Conservation (phyloP, 1,140 invertebrate species). For the Apis laboriosa region DNA sequence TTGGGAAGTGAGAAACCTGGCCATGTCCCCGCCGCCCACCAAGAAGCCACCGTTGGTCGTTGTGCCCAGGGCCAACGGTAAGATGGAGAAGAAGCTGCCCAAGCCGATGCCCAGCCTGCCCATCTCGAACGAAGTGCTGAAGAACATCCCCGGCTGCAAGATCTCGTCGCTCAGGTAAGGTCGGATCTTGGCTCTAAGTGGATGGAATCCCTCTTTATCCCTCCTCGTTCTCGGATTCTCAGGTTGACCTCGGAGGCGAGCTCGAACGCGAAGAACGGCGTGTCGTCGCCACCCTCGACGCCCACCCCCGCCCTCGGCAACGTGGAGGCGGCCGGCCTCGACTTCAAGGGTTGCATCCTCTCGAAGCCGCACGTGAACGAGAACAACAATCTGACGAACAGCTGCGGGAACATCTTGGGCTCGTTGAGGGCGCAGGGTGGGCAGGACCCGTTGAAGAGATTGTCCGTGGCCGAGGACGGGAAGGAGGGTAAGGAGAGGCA, state of each 20-base stretch:
- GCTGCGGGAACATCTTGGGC: conserved; percentile 44
- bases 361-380: conserved; percentile 72
- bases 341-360: conserved; percentile 59
- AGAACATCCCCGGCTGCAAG: conserved; percentile 69
- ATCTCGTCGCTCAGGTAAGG: conserved; percentile 70
- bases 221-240: neutral
- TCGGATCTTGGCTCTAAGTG: too few species aligned
- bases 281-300: conserved; percentile 29
- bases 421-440: conserved; percentile 47
- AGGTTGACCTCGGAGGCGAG: conserved; percentile 66
- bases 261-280: conserved; percentile 50
- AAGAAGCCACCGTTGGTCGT: conserved; percentile 68
- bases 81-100: conserved; percentile 73
- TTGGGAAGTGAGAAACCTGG: conserved; percentile 69
- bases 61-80: conserved; percentile 67
- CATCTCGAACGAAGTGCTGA: conserved; percentile 69
- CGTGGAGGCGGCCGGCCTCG: conserved; percentile 40
- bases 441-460: conserved; percentile 66
- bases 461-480: conserved; percentile 41
- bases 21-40: conserved; percentile 63
- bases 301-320: conserved; percentile 14
- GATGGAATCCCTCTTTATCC: too few species aligned
- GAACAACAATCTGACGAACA: conserved; percentile 75
- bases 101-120: conserved; percentile 70
- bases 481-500: conserved; percentile 49